Base-by-base conservation (phyloP, 1,140 invertebrate species). In the Oscheius sp. region DNA sequence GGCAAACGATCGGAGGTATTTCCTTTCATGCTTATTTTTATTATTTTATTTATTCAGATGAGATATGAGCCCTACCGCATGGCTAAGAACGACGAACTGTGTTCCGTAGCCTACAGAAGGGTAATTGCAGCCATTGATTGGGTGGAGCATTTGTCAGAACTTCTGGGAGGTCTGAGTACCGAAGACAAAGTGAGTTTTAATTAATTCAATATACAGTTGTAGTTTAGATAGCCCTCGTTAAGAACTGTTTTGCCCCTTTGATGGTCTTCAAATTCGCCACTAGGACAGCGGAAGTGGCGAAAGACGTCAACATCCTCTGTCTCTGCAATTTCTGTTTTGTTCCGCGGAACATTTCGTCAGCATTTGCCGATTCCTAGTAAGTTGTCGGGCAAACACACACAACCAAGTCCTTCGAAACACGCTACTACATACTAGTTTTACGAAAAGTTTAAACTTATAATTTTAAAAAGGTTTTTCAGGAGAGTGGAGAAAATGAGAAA, bases 91-190 rank as follows among this genome's bases (percentile, higher is more conserved):
- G 74, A 84, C 58, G 81, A 82, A 52, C 73, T 82, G n/a, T 78
- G 36, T 36, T 58, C 76, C 23, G 81, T 82, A 62, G 81, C 81
- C 4, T 84, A 84, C 71, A 74, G 81, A 13, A 58, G 81, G 35
- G 65, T 82, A 31, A 83, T 82, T n/a, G 81, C 81, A 10, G 80
- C 83, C n/a, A 83, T 82, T 65, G 81, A 82, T 73, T 82, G 81
- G 81, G 83, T 82, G 1, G 83, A 82, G 29, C 32, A 65, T 34
- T 46, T 82, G 28, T 71, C 81, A 15, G 83, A 85, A 32, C 62
- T 82, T 64, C 46, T 82, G 68, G 70, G 63, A 28, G 77, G 69
- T 4, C 61, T 81, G 23, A 71, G 49, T 2, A 58, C 62, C 32
- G 80, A 83, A 32, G 77, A 84, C 58, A 82, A 79, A 59, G 76